Base-by-base conservation (phyloP, 2,888 invertebrate genomes). In the Acanthosepion esculentum region DNA sequence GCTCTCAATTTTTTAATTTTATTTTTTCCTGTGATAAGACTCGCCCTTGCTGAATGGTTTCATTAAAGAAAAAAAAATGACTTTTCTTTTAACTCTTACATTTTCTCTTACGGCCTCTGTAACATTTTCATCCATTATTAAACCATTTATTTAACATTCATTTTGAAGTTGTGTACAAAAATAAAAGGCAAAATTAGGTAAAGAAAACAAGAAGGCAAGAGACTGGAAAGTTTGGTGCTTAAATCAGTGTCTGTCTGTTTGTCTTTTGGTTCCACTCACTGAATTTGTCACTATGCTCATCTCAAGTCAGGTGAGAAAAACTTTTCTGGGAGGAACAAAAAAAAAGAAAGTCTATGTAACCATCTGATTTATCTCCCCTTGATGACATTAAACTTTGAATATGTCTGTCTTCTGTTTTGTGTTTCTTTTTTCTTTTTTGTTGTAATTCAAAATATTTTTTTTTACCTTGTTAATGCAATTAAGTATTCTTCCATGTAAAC, bases 211-310 rank as follows among this genome's bases (percentile, higher is more conserved):
- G 78, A n/a, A 78, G 78, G n/a, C n/a, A 78, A 78, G 78, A 78
- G 33, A 33, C n/a, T 78, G 78, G 64, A 64, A 64, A 64, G 78
- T 78, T 78, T 78, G 78, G 78, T 78, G 78, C 78, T 78, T 78
- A 78, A 78, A 23, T 59, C 59, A 59, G 78, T 78, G 78, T 78
- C 78, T 78, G n/a, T 78, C 33, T 12, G 23, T n/a, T 15, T n/a
- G n/a, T n/a, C n/a, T n/a, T n/a, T 78, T 78, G n/a, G 78, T 78
- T 78, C 23, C 78, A 78, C n/a, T 33, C n/a, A n/a, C 10, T 33
- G 12, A 33, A n/a, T 15, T 78, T n/a, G n/a, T 33, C n/a, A n/a
- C 15, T n/a, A 15, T 10, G 15, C 33, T 78, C 59, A 20, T 59
- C 59, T 59, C 20, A 23, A 59, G 6, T 59, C 5, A 3, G 23